Base-by-base conservation (phyloP, 2,888 invertebrate genomes). In the Trissonchulus sp. region DNA sequence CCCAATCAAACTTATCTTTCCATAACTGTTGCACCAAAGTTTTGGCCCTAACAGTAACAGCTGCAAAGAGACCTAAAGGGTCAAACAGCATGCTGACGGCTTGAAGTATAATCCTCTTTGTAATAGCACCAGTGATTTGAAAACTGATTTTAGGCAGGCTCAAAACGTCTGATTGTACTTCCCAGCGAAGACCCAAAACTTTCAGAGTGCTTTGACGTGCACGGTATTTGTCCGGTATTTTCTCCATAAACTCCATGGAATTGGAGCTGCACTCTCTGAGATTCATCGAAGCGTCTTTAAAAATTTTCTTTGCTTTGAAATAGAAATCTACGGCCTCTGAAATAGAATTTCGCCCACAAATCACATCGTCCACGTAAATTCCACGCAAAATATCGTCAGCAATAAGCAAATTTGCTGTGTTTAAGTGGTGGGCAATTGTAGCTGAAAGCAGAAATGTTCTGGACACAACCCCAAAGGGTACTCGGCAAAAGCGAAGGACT, bases 381-480 rank as follows among this genome's bases (percentile, higher is more conserved):
- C 36, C 36, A 15, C 34, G 23, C 33, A 36, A 8, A 34, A 69
- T 36, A 23, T 69, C 34, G 2, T 37, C n/a, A 36, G 71, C 71
- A 15, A 69, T 35, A 8, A 36, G 33, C 2, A 15, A 33, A 34
- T 69, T 69, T 28, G 8, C 2, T 2, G 2, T 35, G 15, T 36
- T 34, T 15, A 69, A 35, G 34, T 69, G 71, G n/a, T 69, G 36
- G n/a, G n/a, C 15, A n/a, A 69, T 36, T 15, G 71, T 69, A n/a
- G 34, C 37, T 15, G 34, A 34, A n/a, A 69, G 36, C 2, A 69
- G n/a, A 34, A 69, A 69, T 37, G 71, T 30, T 33, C 71, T 69
- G 3, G 71, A 69, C 8, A 69, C 34, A 8, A 69, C n/a, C 15
- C 71, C 71, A 60, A 73, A 63, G 3, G 74, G 74, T 2, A 74